Evolutionary conservation across 2,797 vertebrate genomes (phyloP), one percentile per base, ranked within the genome.

Genomic region (Synanceia verrucosa): DNA sequence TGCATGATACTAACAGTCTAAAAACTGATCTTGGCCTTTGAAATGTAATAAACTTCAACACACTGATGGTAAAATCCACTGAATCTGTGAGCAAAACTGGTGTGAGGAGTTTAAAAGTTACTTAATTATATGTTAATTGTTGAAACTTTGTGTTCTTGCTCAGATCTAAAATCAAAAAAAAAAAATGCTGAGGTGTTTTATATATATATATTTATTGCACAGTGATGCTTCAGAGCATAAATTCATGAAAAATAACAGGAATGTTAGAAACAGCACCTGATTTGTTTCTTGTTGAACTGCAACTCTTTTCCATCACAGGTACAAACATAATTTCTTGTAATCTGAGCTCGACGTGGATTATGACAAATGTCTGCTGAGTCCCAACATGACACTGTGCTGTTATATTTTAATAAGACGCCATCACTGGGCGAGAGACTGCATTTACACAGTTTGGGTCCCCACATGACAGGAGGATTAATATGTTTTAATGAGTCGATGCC

Each of bases 371-470:
- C 67, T 68, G 53, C 71, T 37, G 47, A 70, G 84, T 76, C 70
- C 81, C 79, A 52, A 75, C 81, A 81, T 70, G 70, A 78, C 80
- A 83, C 72, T 31, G 78, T 57, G 63, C 58, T 59, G 76, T 88
- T 82, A 70, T 75, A 73, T 72, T 83, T 84, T 89, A 86, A 87
- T 86, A 81, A 86, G 66, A 76, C 52, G 47, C 41, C 56, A 70
- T 84, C 83, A 73, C 78, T 62, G 36, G 58, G 76, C 52, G 60
- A 75, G 61, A 64, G 44, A 48, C 70, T 52, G 47, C 70, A 82
- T 76, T 72, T 44, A 56, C 61, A 66, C 71, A 66, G 59, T 70
- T 63, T 74, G 70, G 64, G 65, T 66, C 68, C 67, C 70, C 3
- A 28, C 56, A 58, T n/a, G 48, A 83, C 68, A 37, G 56, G 64